Conservation (phyloP, 1,140 invertebrate species). For the Drosophila nannoptera region DNA sequence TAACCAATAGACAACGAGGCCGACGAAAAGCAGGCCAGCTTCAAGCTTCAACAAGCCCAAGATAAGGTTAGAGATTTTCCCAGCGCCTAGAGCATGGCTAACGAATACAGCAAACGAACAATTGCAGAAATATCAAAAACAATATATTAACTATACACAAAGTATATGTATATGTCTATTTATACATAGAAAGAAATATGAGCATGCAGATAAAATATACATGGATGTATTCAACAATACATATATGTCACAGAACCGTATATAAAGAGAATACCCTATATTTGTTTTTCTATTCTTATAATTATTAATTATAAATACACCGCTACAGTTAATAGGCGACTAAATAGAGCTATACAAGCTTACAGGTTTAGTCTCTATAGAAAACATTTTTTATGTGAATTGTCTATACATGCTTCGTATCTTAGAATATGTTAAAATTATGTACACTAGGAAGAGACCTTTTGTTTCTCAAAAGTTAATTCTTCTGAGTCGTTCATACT, state of each 20-base stretch:
- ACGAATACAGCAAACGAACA: constrained; percentile 42
- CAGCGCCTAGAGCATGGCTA: constrained; percentile 53
- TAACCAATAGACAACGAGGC: constrained; percentile 14
- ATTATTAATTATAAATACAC: background rate
- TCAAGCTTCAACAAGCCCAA: constrained; percentile 41
- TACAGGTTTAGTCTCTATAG: too few species aligned
- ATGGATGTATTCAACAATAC: background rate
- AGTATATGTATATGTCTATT: constrained; percentile 57
- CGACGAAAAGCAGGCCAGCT: constrained; percentile 34
- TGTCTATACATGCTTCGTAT: too few species aligned
- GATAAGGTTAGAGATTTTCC: constrained; percentile 36
- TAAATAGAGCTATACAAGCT: too few species aligned
- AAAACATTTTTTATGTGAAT: too few species aligned
- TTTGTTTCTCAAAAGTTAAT: too few species aligned
- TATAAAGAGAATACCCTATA: background rate
- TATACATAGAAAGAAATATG: constrained; percentile 30
- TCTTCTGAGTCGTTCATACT: too few species aligned
- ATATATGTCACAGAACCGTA: constrained; percentile 19
- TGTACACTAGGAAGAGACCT: too few species aligned
- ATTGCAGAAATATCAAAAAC: constrained; percentile 14
- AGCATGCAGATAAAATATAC: background rate
- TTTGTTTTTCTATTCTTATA: background rate
- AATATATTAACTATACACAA: constrained; percentile 46
- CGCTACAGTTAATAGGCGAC: background rate
- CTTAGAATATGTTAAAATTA: too few species aligned